Conservation (phyloP, 2,888 invertebrate genomes). For the Xylocampa areola region DNA sequence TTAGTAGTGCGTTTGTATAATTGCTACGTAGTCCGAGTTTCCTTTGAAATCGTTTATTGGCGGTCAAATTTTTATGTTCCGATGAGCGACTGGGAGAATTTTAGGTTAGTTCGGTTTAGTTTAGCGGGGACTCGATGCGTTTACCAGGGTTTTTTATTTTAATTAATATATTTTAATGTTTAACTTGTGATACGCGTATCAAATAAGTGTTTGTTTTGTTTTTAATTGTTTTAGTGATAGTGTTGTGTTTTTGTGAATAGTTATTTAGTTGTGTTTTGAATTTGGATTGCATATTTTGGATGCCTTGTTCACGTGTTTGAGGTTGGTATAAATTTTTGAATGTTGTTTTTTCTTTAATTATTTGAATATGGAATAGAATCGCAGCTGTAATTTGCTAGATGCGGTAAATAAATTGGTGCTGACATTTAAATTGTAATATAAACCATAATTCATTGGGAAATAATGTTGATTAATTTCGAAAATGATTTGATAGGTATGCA, state of each 20-base stretch:
- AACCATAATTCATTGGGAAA: no score
- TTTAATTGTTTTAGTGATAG: constrained; percentile 28
- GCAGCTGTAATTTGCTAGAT: no score
- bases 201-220: constrained; percentile 50
- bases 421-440: no score
- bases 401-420: no score
- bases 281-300: constrained; percentile 55
- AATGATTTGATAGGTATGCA: no score
- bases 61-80: constrained; percentile 85
- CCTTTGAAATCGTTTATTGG: constrained; percentile 79
- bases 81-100: constrained; percentile 70
- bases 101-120: constrained; percentile 83
- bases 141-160: constrained; percentile 56
- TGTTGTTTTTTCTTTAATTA: background rate
- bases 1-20: constrained; percentile 62
- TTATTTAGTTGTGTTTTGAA: constrained; percentile 30
- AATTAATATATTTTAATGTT: constrained; percentile 49
- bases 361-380: background rate
- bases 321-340: constrained; percentile 43
- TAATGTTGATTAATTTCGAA: no score
- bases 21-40: constrained; percentile 70
- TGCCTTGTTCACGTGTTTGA: constrained; percentile 38
- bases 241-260: constrained; percentile 27
- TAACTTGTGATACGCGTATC: constrained; percentile 30
- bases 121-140: constrained; percentile 71